phyloP scores from a whole-genome alignment of 2,888 invertebrate species.

The Drosophila heteroneura region DNA sequence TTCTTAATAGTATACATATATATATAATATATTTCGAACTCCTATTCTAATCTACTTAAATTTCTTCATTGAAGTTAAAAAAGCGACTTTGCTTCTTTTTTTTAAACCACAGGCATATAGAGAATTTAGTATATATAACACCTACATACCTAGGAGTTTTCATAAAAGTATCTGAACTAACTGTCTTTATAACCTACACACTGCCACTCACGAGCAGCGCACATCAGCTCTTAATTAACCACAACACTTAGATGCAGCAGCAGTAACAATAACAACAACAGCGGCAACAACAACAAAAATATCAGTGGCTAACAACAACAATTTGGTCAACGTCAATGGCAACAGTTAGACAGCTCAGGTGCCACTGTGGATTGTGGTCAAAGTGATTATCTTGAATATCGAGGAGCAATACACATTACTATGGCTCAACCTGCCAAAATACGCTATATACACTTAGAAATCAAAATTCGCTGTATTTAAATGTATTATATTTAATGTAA shows the following conservation, averaged over 20 bases:
- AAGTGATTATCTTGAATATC: neutral
- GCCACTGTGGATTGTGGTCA: slow-evolving; percentile 6
- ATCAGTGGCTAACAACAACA: slow-evolving; percentile 38
- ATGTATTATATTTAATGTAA: neutral
- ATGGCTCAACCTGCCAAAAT: neutral
- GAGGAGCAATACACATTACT: neutral
- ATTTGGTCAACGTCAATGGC: slow-evolving; percentile 29
- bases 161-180: neutral
- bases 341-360: slow-evolving; percentile 21
- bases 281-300: slow-evolving; percentile 13
- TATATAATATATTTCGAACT: neutral
- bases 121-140: neutral
- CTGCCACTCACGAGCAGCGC: slow-evolving; percentile 27
- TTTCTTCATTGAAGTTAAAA: neutral
- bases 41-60: neutral
- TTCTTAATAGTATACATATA: neutral
- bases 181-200: neutral
- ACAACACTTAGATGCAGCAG: slow-evolving; percentile 20
- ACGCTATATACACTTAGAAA: neutral
- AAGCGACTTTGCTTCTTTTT: neutral
- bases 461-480: neutral
- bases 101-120: neutral
- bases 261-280: slow-evolving; percentile 4
- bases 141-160: neutral
- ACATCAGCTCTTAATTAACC: slow-evolving; percentile 54